Conservation (phyloP, 2,113 vertebrate genomes). For the Anarhynchus alexandrinus region DNA sequence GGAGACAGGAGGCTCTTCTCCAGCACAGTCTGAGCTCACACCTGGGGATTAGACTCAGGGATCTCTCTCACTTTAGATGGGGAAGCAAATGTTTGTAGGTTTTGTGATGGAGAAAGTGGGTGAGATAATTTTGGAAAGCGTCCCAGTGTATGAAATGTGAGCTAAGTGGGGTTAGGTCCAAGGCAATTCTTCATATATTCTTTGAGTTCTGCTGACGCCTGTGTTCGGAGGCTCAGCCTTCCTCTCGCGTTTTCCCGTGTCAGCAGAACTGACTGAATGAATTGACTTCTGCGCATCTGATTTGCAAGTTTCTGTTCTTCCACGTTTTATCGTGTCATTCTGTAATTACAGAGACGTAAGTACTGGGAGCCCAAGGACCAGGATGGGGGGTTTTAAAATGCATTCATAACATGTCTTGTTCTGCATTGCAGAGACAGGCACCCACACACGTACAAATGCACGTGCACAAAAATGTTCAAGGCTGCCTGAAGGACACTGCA, state of each 20-base stretch:
- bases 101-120: neutral
- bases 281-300: slow-evolving; percentile 4
- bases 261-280: slow-evolving; percentile 41
- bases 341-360: neutral
- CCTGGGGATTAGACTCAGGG: neutral
- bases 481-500: neutral
- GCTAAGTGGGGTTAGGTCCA: neutral
- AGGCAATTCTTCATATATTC: slow-evolving; percentile 18
- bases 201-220: slow-evolving; percentile 48
- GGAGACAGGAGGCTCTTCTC: neutral
- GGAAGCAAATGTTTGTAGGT: neutral
- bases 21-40: neutral
- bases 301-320: slow-evolving; percentile 33
- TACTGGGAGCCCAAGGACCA: neutral
- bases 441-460: neutral
- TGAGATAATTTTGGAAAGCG: neutral
- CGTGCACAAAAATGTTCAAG: neutral
- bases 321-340: neutral
- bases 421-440: neutral
- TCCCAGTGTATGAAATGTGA: neutral
- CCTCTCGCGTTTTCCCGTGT: neutral
- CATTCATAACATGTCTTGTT: neutral
- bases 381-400: neutral
- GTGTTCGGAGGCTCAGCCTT: neutral
- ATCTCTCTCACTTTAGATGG: accelerated